These are phyloP conservation scores for Oreotrochilus melanogaster DNA, from an alignment of 2,113 vertebrate species.

Conservation along the genomic window DNA sequence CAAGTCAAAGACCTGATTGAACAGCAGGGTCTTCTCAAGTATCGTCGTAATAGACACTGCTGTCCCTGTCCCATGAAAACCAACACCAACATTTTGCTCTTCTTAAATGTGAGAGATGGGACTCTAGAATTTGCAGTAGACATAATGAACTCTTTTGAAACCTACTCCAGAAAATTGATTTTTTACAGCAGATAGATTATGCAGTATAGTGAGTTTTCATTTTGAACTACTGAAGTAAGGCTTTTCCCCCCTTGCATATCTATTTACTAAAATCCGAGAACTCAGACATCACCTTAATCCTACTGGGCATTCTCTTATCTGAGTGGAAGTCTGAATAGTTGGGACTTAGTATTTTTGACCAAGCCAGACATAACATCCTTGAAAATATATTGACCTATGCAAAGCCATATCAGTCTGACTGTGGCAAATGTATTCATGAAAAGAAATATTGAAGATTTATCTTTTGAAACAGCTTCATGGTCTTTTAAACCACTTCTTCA, in stretches of 20 bases:
- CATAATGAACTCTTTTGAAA: background rate
- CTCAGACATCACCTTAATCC: background rate
- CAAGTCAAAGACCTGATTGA: conserved; percentile 4
- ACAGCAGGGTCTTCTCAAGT: background rate
- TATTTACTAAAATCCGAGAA: background rate
- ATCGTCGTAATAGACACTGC: background rate
- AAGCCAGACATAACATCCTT: background rate
- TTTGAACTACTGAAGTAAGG: background rate
- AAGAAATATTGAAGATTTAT: background rate
- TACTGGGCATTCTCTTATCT: background rate
- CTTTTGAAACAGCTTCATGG: background rate
- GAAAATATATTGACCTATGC: background rate
- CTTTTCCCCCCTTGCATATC: fast-evolving
- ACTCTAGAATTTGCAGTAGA: background rate
- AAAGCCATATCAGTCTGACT: background rate
- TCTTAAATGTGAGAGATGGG: background rate
- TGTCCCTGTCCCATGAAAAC: background rate
- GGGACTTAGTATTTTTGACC: background rate
- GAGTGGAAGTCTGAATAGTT: background rate
- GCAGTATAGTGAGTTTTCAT: background rate
- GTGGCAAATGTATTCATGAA: background rate
- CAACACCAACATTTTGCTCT: background rate
- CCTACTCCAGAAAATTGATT: background rate
- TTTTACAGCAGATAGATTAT: background rate
- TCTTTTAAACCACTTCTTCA: background rate